phyloP scores from a whole-genome alignment of 2,113 vertebrate species.

The Spea multiplicata region DNA sequence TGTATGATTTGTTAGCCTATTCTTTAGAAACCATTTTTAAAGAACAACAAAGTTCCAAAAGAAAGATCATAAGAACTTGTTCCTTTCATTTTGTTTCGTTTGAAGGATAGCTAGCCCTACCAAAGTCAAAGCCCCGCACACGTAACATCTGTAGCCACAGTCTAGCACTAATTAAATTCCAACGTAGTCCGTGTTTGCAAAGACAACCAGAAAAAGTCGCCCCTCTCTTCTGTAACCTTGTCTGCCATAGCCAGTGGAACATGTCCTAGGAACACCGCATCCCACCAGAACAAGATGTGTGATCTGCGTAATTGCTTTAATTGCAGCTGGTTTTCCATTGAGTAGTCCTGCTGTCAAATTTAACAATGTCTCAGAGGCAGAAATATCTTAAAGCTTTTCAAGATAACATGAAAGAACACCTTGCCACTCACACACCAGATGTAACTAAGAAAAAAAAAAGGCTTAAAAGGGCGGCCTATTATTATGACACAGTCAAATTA shows the following conservation, averaged over 20 bases:
- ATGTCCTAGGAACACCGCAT: slow-evolving; percentile 51
- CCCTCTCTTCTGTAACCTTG: not conserved
- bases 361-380: slow-evolving; percentile 64
- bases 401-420: slow-evolving; percentile 70
- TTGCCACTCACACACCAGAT: slow-evolving; percentile 56
- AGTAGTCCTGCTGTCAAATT: slow-evolving; percentile 76
- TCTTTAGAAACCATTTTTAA: no score
- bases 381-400: slow-evolving; percentile 65
- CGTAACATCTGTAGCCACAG: no score
- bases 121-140: no score
- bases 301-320: slow-evolving; percentile 85
- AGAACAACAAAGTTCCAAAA: no score
- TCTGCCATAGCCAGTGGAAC: not conserved
- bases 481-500: no score
- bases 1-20: no score
- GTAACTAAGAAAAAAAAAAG: slow-evolving; percentile 46
- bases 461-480: not conserved
- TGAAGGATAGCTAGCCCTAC: no score
- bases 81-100: no score
- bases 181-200: not conserved
- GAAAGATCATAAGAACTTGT: no score
- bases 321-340: slow-evolving; percentile 74
- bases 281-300: slow-evolving; percentile 72
- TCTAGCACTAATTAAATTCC: no score
- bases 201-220: not conserved